Evolutionary conservation across 2,797 vertebrate species (phyloP).

Genomic region (Cynopterus sphinx): DNA sequence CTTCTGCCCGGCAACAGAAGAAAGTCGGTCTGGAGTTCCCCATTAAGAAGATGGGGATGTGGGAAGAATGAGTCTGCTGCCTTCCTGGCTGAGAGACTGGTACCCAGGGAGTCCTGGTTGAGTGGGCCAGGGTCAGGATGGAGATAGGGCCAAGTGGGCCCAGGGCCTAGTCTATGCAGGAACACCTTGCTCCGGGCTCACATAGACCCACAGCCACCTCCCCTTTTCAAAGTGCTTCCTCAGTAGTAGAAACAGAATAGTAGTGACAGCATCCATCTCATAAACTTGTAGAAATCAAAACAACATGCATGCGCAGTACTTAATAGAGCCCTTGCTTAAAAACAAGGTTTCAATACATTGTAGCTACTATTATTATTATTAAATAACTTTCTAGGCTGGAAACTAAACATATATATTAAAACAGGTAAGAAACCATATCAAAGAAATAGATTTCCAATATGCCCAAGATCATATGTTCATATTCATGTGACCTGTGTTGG

Average conservation of each 20-base stretch:
- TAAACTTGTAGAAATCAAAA: not conserved
- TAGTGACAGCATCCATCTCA: not conserved
- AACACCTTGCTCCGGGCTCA: not conserved
- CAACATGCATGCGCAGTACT: not conserved
- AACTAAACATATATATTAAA: not conserved
- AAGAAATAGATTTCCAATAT: not conserved
- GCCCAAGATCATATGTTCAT: not conserved
- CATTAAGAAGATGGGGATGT: not conserved
- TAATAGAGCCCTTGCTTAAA: not conserved
- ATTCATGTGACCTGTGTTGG: not conserved
- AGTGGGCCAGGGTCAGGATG: not conserved
- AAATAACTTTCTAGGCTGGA: not conserved
- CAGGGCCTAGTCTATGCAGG: not conserved
- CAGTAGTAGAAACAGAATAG: not conserved
- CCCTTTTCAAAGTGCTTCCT: not conserved
- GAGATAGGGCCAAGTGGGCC: not conserved
- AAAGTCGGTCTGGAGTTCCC: not conserved
- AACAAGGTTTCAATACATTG: not conserved
- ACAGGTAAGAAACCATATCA: not conserved
- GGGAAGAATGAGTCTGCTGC: not conserved
- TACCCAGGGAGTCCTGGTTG: not conserved
- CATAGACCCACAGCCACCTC: not conserved
- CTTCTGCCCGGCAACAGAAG: not conserved
- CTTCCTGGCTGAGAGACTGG: not conserved
- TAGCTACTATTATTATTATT: not conserved